Conservation (phyloP, 2,113 vertebrate species). For the Eudyptes chrysolophus region DNA sequence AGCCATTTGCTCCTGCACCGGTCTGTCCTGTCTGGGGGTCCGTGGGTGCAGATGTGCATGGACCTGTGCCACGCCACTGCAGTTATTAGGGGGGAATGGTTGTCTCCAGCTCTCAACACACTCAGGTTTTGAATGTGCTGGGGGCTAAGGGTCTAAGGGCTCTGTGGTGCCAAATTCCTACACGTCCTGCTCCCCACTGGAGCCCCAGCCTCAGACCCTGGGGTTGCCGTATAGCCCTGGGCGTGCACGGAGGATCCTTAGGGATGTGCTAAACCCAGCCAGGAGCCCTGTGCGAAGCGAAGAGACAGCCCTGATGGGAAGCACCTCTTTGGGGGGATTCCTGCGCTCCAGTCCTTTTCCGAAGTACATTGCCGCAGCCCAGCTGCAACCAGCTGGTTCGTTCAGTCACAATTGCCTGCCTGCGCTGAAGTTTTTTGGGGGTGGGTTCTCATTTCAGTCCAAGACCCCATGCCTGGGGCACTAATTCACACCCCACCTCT, state of each 20-base stretch:
- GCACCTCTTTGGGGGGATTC: background rate
- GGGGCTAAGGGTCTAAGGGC: background rate
- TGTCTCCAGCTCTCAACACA: background rate
- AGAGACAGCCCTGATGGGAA: background rate
- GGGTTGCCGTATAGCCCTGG: background rate
- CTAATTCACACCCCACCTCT: background rate
- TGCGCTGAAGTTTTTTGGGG: background rate
- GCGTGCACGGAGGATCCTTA: accelerated
- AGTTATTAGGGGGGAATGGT: background rate
- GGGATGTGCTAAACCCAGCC: background rate
- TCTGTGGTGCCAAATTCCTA: background rate
- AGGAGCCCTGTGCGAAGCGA: background rate
- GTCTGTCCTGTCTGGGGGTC: background rate
- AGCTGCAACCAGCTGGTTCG: background rate
- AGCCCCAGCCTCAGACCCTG: too few relatives aligned
- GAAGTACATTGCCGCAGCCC: background rate
- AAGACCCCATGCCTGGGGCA: background rate
- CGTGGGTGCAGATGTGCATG: accelerated
- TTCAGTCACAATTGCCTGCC: background rate
- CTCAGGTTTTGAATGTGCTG: background rate
- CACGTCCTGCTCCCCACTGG: background rate
- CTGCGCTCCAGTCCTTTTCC: background rate
- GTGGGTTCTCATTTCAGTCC: background rate
- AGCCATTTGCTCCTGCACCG: background rate
- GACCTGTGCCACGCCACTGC: accelerated